A percentile compares a stretch with the other conserved stretches of the same genome.
phyloP scores from a whole-genome alignment of 1,140 invertebrate species.

The Phymorhynchus buccinoides region DNA sequence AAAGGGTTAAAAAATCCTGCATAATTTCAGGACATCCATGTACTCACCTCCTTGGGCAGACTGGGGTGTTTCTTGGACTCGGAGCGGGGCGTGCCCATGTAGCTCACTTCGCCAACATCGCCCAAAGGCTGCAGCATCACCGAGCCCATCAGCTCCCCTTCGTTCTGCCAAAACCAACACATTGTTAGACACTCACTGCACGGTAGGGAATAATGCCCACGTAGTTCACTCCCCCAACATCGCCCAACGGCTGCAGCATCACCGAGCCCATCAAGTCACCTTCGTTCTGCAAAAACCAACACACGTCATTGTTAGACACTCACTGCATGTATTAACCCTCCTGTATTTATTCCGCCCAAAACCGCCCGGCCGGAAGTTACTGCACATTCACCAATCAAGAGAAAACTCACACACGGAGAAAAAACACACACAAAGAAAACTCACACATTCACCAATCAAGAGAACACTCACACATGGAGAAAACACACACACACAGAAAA shows the following conservation, averaged over 20 bases:
- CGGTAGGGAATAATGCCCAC: too few species aligned
- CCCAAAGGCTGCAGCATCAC: slow-evolving; percentile 57
- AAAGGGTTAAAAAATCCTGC: too few species aligned
- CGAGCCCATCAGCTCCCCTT: slow-evolving; percentile 57
- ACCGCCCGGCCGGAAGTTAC: slow-evolving; percentile 53
- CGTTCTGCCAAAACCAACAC: slow-evolving; percentile 37
- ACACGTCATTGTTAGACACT: too few species aligned
- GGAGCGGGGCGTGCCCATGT: slow-evolving; percentile 56
- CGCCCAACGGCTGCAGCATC: slow-evolving; percentile 57
- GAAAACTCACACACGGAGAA: too few species aligned
- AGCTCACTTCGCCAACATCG: slow-evolving; percentile 54
- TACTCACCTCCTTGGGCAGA: slow-evolving; percentile 69
- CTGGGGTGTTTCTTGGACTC: slow-evolving; percentile 71
- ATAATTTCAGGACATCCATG: too few species aligned
- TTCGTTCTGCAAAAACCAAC: slow-evolving; percentile 39
- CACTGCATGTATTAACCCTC: too few species aligned
- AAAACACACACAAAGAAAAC: too few species aligned
- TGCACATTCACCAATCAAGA: too few species aligned
- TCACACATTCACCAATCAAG: too few species aligned
- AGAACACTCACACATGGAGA: too few species aligned
- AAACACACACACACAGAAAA: too few species aligned
- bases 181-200: too few species aligned
- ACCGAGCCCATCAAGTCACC: slow-evolving; percentile 58
- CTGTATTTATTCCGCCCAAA: slow-evolving; percentile 52
- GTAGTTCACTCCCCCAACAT: slow-evolving; percentile 53